Percentiles rank a stretch among this genome's conserved stretches.
Evolutionary conservation across 2,797 vertebrate genomes (phyloP).

Genomic region (Karalla daura): DNA sequence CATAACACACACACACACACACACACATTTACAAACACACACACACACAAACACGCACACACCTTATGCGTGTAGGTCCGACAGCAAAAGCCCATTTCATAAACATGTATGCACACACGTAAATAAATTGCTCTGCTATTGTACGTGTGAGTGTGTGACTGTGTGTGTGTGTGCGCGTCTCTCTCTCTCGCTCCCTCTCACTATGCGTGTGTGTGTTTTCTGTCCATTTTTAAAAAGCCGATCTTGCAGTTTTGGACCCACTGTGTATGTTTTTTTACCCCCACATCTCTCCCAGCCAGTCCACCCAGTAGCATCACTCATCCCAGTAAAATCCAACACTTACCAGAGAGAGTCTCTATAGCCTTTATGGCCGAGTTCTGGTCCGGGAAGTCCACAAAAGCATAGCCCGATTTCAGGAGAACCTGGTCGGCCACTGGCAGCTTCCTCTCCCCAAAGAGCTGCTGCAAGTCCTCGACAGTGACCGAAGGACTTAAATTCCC

Average conservation of each 20-base stretch:
- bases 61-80: too few relatives aligned
- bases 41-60: too few relatives aligned
- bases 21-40: too few relatives aligned
- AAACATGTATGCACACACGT: too few relatives aligned
- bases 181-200: too few relatives aligned
- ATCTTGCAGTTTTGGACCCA: conserved; percentile 52
- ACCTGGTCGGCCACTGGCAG: conserved; percentile 92
- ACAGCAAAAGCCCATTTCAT: too few relatives aligned
- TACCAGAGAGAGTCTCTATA: conserved; percentile 93
- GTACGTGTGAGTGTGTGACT: too few relatives aligned
- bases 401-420: conserved; percentile 94
- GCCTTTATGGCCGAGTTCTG: conserved; percentile 94
- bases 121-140: conserved; percentile 31
- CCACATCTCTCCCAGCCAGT: conserved; percentile 67
- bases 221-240: conserved; percentile 33
- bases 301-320: conserved; percentile 76
- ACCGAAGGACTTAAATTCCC: conserved; percentile 95
- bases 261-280: too few relatives aligned
- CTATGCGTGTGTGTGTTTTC: too few relatives aligned
- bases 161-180: too few relatives aligned
- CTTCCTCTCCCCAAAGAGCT: conserved; percentile 92
- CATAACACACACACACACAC: conserved; percentile 32
- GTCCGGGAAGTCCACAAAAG: conserved; percentile 94
- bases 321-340: conserved; percentile 80
- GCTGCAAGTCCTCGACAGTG: conserved; percentile 93